Evolutionary conservation across 2,113 vertebrate species (phyloP).

Genomic region (Acrocephalus kingi): DNA sequence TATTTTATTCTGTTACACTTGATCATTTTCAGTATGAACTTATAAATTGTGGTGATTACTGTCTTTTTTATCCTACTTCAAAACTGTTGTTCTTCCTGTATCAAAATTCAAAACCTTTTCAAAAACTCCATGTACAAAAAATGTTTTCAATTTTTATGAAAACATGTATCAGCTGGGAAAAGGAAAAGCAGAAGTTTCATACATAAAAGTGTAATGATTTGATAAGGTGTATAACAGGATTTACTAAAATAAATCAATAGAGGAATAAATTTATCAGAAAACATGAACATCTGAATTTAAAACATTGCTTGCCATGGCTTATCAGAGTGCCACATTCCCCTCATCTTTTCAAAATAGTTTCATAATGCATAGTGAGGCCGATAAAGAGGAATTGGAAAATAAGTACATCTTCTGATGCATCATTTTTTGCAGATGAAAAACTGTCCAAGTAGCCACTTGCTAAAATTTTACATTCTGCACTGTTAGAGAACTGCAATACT

Average conservation of each 20-base stretch:
- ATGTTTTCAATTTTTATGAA: neutral
- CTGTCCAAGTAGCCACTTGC: neutral
- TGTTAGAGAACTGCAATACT: neutral
- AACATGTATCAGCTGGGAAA: neutral
- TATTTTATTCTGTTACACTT: neutral
- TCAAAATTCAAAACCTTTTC: neutral
- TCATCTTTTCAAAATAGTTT: neutral
- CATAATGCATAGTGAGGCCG: neutral
- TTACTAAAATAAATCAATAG: neutral
- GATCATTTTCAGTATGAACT: neutral
- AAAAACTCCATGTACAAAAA: neutral
- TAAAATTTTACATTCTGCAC: neutral
- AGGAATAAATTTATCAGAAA: neutral
- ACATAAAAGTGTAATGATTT: neutral
- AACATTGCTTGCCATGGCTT: neutral
- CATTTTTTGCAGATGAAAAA: neutral
- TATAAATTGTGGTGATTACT: neutral
- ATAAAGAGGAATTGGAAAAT: slow-evolving; percentile 10
- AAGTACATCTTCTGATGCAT: neutral
- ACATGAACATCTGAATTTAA: neutral
- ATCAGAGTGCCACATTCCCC: neutral
- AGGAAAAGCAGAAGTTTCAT: neutral
- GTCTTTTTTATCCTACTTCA: neutral
- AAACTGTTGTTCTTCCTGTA: neutral
- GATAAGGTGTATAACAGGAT: neutral